Evolutionary conservation across 2,113 vertebrate species (phyloP).

Genomic region (Neopipo cinnamomea): DNA sequence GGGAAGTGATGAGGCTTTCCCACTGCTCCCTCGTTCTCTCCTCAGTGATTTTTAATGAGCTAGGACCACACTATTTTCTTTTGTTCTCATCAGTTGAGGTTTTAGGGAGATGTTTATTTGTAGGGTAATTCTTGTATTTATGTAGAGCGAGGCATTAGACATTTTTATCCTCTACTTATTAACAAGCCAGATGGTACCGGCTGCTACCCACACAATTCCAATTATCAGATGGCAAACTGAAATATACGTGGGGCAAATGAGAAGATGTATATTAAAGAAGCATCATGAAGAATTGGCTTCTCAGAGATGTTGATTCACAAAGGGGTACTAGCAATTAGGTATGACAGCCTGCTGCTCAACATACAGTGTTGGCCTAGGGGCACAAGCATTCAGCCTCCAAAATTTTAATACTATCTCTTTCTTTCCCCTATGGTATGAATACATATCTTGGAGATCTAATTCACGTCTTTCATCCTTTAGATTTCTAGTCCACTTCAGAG

Average conservation of each 20-base stretch:
- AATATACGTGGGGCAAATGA: constrained; percentile 67
- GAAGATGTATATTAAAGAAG: constrained; percentile 66
- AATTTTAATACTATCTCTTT: neutral
- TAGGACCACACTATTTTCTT: constrained; percentile 43
- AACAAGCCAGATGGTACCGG: constrained; percentile 70
- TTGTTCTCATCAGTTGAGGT: constrained; percentile 49
- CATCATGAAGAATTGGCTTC: constrained; percentile 52
- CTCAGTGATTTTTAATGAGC: constrained; percentile 37
- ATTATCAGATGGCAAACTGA: constrained; percentile 70
- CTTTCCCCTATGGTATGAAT: neutral
- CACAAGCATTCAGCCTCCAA: neutral
- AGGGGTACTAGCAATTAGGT: constrained; percentile 45
- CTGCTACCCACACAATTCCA: constrained; percentile 68
- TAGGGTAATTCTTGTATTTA: constrained; percentile 67
- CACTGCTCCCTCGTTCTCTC: constrained; percentile 3
- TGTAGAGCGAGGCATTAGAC: constrained; percentile 69
- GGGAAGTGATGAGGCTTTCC: constrained; percentile 18
- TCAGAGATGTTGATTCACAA: constrained; percentile 54
- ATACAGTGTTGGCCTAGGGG: neutral
- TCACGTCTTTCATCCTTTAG: neutral
- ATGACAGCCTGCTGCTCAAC: constrained; percentile 41
- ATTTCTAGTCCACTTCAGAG: neutral
- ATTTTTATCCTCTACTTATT: constrained; percentile 71
- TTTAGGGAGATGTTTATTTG: constrained; percentile 66
- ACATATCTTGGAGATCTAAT: neutral